These are phyloP conservation scores for Sander vitreus DNA, from an alignment of 2,113 vertebrate genomes.

Conservation along the genomic window DNA sequence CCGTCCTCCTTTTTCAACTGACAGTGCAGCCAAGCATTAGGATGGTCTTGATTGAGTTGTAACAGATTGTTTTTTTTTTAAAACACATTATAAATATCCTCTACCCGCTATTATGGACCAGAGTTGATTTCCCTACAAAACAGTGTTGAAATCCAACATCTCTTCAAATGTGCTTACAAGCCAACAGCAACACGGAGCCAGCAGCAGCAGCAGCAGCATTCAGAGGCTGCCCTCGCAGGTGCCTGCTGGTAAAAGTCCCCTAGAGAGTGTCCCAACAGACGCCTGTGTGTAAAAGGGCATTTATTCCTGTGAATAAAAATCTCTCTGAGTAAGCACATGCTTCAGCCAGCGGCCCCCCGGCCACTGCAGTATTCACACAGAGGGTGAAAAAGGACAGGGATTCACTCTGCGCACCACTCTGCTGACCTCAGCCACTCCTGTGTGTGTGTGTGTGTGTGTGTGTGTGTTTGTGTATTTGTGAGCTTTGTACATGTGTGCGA, in stretches of 20 bases:
- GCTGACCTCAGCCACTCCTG: slow-evolving; percentile 81
- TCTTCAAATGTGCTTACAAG: slow-evolving; percentile 17
- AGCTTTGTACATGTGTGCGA: slow-evolving; percentile 51
- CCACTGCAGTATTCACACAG: slow-evolving; percentile 64
- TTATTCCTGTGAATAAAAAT: slow-evolving; percentile 80
- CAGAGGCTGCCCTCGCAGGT: slow-evolving; percentile 57
- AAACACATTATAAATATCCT: slow-evolving; percentile 49
- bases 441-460: slow-evolving; percentile 8
- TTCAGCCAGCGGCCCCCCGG: slow-evolving; percentile 73
- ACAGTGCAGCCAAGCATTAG: slow-evolving; percentile 24
- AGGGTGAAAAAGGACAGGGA: slow-evolving; percentile 59
- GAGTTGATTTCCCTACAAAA: slow-evolving; percentile 35
- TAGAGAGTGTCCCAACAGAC: slow-evolving; percentile 61
- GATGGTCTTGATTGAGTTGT: slow-evolving; percentile 47
- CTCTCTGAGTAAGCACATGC: slow-evolving; percentile 83
- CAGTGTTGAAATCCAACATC: slow-evolving; percentile 10
- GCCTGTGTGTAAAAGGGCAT: slow-evolving; percentile 68
- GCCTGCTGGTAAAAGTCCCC: slow-evolving; percentile 61
- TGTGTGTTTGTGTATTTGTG: slow-evolving; percentile 36
- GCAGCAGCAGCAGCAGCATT: slow-evolving; percentile 9
- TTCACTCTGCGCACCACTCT: slow-evolving; percentile 71
- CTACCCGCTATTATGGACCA: slow-evolving; percentile 22
- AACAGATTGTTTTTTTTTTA: slow-evolving; percentile 26
- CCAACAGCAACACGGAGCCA: slow-evolving; percentile 21
- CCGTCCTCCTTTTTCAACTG: slow-evolving; percentile 30